Evolutionary conservation across 2,797 vertebrate species (phyloP), one percentile per base, ranked within the genome.

Genomic region (Leptoclinus maculatus): DNA sequence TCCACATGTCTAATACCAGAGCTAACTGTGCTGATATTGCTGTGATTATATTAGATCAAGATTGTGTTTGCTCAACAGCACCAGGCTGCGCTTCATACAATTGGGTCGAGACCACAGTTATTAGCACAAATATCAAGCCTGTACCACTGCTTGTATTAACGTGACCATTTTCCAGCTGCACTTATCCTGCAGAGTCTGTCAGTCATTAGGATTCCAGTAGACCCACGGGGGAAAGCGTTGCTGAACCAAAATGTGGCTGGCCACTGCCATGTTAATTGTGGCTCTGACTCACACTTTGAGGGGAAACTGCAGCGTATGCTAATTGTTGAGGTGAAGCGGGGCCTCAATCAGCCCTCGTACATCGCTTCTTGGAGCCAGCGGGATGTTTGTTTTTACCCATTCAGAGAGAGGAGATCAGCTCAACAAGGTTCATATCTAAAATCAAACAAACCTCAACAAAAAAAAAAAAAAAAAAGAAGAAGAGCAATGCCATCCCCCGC

Each of bases 321-420:
- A 82, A 85, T 74, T 85, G 83, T 75, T 75, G 73, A 84, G 88
- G 83, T 78, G 77, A 84, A 86, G 76, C 38, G 4, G 69, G 79
- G 79, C 80, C 83, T 86, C 78, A n/a, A 64, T 79, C 71, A 21
- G 80, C 58, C 66, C 32, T 21, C 32, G 7, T 32, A 49, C 59
- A 51, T 71, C 73, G 65, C 74, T 76, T 78, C 51, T 71, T 13
- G 38, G 64, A 75, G 82, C 63, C 80, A 62, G 71, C 23, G 71
- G 83, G 79, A 77, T 82, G 81, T 89, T 91, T 88, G 72, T 86
- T 86, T 88, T 36, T 72, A 74, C 60, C 78, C 84, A 71, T 83
- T 91, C 69, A 72, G 74, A 84, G 47, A 68, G 58, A 68, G 66
- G 56, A 69, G 60, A 87, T 83, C 69, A 23, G 64, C 78, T 79